Conservation (phyloP, 1,140 invertebrate genomes). For the Cotesia typhae region DNA sequence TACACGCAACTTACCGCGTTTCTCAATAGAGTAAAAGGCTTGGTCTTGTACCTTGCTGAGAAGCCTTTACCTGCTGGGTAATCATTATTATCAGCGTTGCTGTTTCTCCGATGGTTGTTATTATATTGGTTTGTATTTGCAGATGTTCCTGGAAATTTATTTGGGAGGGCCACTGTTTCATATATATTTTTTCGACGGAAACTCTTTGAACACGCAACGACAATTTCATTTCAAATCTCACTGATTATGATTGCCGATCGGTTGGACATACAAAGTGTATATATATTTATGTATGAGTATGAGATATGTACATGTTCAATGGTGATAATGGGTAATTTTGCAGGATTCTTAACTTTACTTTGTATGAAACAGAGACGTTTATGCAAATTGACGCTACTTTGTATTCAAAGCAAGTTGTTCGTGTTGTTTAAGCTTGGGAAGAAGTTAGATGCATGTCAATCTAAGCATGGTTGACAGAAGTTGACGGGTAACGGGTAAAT, state of each 20-base stretch:
- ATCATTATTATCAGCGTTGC: slow-evolving; percentile 28
- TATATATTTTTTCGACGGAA: slow-evolving; percentile 42
- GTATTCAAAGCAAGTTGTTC: no score
- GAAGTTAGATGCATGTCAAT: no score
- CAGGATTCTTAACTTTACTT: no score
- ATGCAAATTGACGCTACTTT: no score
- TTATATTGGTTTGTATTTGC: neutral
- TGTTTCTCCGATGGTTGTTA: slow-evolving; percentile 21
- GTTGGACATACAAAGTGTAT: neutral
- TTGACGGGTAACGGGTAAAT: no score
- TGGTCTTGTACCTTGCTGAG: neutral
- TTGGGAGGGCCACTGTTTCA: neutral
- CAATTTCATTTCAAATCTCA: slow-evolving; percentile 41
- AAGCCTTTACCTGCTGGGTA: neutral
- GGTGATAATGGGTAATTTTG: neutral
- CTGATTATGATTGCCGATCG: slow-evolving; percentile 17
- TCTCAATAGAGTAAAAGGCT: slow-evolving; percentile 19
- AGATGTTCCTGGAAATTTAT: slow-evolving; percentile 1
- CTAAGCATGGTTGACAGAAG: no score
- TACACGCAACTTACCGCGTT: slow-evolving; percentile 31
- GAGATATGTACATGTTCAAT: neutral
- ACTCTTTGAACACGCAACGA: slow-evolving; percentile 43
- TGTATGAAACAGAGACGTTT: no score
- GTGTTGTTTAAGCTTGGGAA: no score
- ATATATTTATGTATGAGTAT: slow-evolving; percentile 1